Evolutionary conservation across 2,797 vertebrate species (phyloP).

Genomic region (Rhynchotus rufescens): DNA sequence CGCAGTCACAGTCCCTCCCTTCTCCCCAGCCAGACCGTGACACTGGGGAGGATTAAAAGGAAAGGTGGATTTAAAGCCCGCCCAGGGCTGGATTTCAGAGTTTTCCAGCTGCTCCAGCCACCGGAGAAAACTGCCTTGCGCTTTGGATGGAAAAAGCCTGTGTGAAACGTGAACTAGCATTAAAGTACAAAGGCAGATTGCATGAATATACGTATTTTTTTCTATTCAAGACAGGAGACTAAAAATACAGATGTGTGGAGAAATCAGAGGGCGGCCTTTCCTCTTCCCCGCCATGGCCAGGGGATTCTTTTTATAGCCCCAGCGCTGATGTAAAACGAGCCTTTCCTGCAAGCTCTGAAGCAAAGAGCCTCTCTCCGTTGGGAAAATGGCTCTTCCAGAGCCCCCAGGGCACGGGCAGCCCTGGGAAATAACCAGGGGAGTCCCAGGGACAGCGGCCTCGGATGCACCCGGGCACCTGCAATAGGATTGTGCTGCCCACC

Average conservation of each 20-base stretch:
- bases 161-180: background rate
- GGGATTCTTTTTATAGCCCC: conserved; percentile 16
- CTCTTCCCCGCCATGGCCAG: accelerated
- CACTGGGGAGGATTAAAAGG: background rate
- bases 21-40: accelerated
- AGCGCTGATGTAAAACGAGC: background rate
- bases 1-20: background rate
- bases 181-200: background rate
- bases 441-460: background rate
- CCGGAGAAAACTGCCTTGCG: conserved; percentile 43
- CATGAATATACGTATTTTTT: background rate
- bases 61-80: background rate
- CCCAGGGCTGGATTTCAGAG: background rate
- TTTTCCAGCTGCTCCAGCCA: conserved; percentile 54
- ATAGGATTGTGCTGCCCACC: too few relatives aligned
- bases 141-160: conserved; percentile 5
- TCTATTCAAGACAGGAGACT: background rate
- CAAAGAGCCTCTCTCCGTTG: background rate
- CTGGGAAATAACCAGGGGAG: background rate
- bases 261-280: background rate
- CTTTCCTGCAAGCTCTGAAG: background rate
- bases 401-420: background rate
- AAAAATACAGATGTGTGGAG: conserved; percentile 37
- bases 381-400: background rate
- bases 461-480: background rate